Base-by-base conservation (phyloP, 2,888 invertebrate genomes). In the Oxycera nigricornis region DNA sequence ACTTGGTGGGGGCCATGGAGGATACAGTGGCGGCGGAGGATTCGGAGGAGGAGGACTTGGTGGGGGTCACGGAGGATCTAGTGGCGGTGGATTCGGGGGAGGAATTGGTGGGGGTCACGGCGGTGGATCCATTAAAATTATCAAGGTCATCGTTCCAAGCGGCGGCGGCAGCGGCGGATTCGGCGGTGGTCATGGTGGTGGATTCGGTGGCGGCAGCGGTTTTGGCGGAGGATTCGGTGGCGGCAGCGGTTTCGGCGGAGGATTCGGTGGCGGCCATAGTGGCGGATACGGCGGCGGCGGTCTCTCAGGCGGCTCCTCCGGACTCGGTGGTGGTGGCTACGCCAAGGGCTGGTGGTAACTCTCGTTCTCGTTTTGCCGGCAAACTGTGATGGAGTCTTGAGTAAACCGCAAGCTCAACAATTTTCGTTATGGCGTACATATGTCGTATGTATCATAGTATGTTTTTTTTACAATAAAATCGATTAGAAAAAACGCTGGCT, bases 131-230 rank as follows among this genome's bases (percentile, higher is more conserved):
- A 20, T 20, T 11, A 30, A 35, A 57, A 57, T 57, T 28, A 26
- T 55, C 22, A 55, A 55, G 55, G 55, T 55, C 55, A 55, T 55
- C 55, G 22, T n/a, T 20, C 26, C 9, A 9, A 17, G 65, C 17
- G 73, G 73, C 35, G 24, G 28, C 20, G 61, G 72, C 41, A 24
- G 31, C 26, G 72, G 31, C 26, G 72, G 72, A 17, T n/a, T 59
- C 59, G 72, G 72, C 3, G 55, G 41, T 72, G 24, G 41, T 57
- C 28, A 26, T 30, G 70, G 72, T 30, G 70, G 72, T 14, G 52
- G 72, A 39, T 57, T 2, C 24, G 30, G 7, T 28, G 59, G 52
- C n/a, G n/a, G n/a, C n/a, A 22, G 62, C 7, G 20, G 22, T 22
- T 26, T 9, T 3, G 57, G 65, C n/a, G 62, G 62, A 39, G 30